Evolutionary conservation across 2,888 invertebrate genomes (phyloP), one percentile per base, ranked within the genome.

Genomic region (Idaea dimidiata): DNA sequence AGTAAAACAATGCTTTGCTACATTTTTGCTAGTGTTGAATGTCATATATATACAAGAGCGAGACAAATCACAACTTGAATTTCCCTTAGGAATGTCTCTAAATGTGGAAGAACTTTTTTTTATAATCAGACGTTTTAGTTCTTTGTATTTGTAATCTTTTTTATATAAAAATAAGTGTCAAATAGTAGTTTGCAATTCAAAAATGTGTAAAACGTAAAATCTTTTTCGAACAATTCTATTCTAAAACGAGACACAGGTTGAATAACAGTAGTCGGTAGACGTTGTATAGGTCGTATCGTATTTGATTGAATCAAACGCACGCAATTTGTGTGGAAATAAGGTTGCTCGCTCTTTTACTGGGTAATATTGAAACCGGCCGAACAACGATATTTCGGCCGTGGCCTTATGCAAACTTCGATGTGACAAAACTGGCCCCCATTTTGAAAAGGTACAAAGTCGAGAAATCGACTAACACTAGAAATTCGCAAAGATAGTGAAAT

Each of bases 351-450:
- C 68, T 72, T 68, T 72, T 70, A 67, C 69, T 63, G 66, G 62
- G 67, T 72, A 72, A 72, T 73, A 76, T 75, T 76, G 75, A 76
- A 75, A 75, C 67, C 70, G 63, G 69, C 70, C 64, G 63, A 69
- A 68, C 65, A 72, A 68, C 69, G 75, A 72, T 73, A 76, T 74
- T 77, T 77, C 71, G 64, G 73, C 76, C 81, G 65, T 79, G 80
- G 80, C 76, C 80, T 80, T 81, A 81, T 77, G 80, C 75, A 81
- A 81, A 82, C 79, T 68, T 71, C 54, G 73, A 74, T 75, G 76
- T 80, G 73, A 75, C 73, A 76, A 77, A 72, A 68, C 65, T 68
- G 58, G 72, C 59, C 65, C 59, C 58, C 63, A 64, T 59, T 66
- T 58, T 61, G 24, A 43, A 43, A 43, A 43, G 43, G 43, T 10